Conservation (phyloP, 2,888 invertebrate species). For the Orchesella flavescens region DNA sequence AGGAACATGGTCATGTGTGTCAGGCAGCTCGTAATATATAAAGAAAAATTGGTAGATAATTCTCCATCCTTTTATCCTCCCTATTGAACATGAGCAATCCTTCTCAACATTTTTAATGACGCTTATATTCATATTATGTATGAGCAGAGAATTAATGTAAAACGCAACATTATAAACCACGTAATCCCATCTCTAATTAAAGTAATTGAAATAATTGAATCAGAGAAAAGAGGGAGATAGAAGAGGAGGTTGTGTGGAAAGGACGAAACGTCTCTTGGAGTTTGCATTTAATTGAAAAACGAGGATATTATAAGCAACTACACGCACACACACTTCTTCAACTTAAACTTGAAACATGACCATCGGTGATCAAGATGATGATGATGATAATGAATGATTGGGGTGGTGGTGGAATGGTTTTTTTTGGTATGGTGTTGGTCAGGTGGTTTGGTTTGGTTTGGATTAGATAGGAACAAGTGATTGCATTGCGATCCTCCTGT, state of each 20-base stretch:
- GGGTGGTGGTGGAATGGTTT: constrained; percentile 8
- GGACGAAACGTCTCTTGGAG: constrained; percentile 38
- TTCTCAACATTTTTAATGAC: constrained; percentile 54
- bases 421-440: too few species aligned
- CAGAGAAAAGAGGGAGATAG: neutral
- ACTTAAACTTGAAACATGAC: neutral
- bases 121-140: constrained; percentile 40
- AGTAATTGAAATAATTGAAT: constrained; percentile 64
- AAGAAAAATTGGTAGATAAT: constrained; percentile 10
- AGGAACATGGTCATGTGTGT: neutral
- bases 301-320: constrained; percentile 48
- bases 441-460: constrained; percentile 4
- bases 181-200: constrained; percentile 58
- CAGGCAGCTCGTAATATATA: constrained; percentile 9
- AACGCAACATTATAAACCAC: constrained; percentile 28
- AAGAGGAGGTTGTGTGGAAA: constrained; percentile 25
- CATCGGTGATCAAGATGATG: neutral
- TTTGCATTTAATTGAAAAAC: constrained; percentile 57
- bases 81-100: neutral
- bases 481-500: constrained; percentile 15
- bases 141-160: constrained; percentile 49
- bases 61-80: constrained; percentile 26
- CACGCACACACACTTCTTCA: constrained; percentile 6
- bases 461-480: constrained; percentile 2
- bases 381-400: neutral